A percentile compares a stretch with the other conserved stretches of the same genome.
phyloP scores from a whole-genome alignment of 2,888 invertebrate species.

The Philereme transversata region DNA sequence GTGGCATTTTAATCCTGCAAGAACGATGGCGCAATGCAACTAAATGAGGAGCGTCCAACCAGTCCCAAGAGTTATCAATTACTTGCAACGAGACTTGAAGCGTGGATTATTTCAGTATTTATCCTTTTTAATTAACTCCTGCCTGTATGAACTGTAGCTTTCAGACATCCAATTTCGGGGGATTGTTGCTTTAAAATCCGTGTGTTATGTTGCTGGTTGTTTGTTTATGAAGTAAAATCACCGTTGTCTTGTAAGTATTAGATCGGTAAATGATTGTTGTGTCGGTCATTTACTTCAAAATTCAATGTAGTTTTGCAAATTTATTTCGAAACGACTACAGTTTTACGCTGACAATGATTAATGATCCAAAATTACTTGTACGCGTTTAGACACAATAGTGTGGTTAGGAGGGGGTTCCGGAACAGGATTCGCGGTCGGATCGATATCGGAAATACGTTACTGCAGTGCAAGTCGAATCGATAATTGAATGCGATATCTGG shows the following conservation, averaged over 20 bases:
- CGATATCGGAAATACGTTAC: conserved; percentile 26
- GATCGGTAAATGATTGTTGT: conserved; percentile 39
- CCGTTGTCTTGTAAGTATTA: conserved; percentile 27
- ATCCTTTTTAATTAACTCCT: conserved; percentile 2
- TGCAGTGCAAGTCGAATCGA: conserved; percentile 54
- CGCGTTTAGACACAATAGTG: conserved; percentile 1
- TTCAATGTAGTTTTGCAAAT: background rate
- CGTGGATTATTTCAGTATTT: background rate
- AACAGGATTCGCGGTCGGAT: conserved; percentile 19
- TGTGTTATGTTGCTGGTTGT: background rate
- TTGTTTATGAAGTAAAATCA: conserved; percentile 4
- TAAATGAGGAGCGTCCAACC: conserved; percentile 40
- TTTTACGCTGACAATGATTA: background rate
- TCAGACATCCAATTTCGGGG: background rate
- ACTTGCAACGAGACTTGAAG: conserved; percentile 29
- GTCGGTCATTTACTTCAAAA: conserved; percentile 40
- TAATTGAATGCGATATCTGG: conserved; percentile 62
- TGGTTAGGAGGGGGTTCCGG: conserved; percentile 6
- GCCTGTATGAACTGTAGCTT: background rate
- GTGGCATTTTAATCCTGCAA: conserved; percentile 59
- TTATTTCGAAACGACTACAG: background rate
- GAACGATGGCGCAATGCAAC: conserved; percentile 51
- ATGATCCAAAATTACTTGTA: background rate
- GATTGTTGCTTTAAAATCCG: background rate
- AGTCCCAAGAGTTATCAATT: conserved; percentile 51